Evolutionary conservation across 1,140 invertebrate species (phyloP).

Genomic region (Chironomus tepperi): DNA sequence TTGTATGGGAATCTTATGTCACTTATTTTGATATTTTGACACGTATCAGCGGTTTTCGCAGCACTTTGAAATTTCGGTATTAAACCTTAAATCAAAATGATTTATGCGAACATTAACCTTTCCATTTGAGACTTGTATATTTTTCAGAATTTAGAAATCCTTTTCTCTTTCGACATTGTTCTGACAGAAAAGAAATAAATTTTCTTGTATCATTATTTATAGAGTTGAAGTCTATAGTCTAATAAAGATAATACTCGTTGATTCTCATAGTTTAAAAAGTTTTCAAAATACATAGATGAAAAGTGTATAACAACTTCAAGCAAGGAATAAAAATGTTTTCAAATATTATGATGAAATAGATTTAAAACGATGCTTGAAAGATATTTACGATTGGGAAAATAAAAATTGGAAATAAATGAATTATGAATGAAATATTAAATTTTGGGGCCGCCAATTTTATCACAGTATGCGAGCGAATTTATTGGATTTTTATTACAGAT

Average conservation of each 20-base stretch:
- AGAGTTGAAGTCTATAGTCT: too few relatives aligned
- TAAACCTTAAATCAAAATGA: not conserved
- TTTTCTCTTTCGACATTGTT: not conserved
- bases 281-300: not conserved
- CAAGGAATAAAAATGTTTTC: not conserved
- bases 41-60: too few relatives aligned
- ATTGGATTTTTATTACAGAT: not conserved
- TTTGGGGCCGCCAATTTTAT: not conserved
- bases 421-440: conserved; percentile 21
- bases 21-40: too few relatives aligned
- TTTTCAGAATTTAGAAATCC: not conserved
- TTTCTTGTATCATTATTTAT: not conserved
- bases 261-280: not conserved
- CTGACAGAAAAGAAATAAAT: not conserved
- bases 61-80: too few relatives aligned
- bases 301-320: not conserved
- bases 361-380: too few relatives aligned
- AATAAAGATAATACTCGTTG: not conserved
- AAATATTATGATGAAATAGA: not conserved
- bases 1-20: too few relatives aligned
- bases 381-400: not conserved
- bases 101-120: not conserved
- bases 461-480: not conserved
- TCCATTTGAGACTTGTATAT: not conserved
- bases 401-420: conserved; percentile 17